These are phyloP conservation scores for Ophiothrix spiculata DNA, from an alignment of 35 echinoderm and acorn worm species.

Conservation along the genomic window DNA sequence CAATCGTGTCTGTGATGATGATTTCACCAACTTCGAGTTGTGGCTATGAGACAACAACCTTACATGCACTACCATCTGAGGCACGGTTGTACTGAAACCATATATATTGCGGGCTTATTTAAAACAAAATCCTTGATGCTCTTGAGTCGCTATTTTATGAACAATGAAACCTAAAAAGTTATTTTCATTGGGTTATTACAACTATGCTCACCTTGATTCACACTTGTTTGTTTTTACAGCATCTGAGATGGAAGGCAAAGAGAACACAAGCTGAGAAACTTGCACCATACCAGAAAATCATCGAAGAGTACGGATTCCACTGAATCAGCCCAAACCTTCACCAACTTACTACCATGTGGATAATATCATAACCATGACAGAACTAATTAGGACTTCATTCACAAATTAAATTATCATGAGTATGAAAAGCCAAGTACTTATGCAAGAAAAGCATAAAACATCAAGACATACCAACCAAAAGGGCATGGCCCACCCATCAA, in stretches of 20 bases:
- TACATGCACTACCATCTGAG: constrained; percentile 52
- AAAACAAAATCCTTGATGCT: no score
- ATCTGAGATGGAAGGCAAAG: constrained; percentile 51
- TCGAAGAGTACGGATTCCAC: constrained; percentile 69
- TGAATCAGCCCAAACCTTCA: no score
- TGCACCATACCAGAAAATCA: constrained; percentile 77
- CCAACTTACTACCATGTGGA: no score
- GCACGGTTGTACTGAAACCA: no score
- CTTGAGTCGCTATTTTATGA: background rate
- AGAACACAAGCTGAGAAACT: constrained; percentile 64
- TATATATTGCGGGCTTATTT: no score
- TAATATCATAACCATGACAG: no score
- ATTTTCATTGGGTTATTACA: background rate
- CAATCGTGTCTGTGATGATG: constrained; percentile 52
- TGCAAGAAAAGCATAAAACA: no score
- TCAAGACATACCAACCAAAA: no score
- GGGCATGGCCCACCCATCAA: no score
- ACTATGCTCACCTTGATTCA: background rate
- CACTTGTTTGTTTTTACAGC: constrained; percentile 41
- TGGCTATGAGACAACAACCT: constrained; percentile 22
- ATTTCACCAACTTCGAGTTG: constrained; percentile 22
- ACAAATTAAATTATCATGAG: no score
- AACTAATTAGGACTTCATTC: no score
- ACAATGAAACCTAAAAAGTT: background rate
- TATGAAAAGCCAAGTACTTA: no score